Evolutionary conservation across 2,888 invertebrate genomes (phyloP).

Genomic region (Fragum whitleyi): DNA sequence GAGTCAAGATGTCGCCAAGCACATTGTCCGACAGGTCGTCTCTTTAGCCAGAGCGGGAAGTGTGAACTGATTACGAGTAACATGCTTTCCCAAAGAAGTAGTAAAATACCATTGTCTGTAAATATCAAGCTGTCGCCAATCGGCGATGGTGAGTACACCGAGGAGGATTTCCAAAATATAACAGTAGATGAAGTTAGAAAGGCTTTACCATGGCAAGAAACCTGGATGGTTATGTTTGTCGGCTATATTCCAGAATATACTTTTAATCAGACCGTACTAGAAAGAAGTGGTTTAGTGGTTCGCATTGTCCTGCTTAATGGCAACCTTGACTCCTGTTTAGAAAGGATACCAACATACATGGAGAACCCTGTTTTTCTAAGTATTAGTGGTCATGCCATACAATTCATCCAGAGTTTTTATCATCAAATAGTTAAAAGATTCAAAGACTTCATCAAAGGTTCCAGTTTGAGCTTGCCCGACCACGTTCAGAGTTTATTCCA

Average conservation of each 20-base stretch:
- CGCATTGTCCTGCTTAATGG: not conserved
- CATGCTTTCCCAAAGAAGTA: not conserved
- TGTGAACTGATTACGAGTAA: not conserved
- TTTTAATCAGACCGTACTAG: not conserved
- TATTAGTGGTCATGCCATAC: not conserved
- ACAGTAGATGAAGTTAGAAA: not conserved
- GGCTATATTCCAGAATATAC: not conserved
- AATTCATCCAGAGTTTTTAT: not conserved
- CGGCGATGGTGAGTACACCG: not conserved
- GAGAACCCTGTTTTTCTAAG: not conserved
- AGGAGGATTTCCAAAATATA: not conserved
- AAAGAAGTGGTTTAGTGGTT: not conserved
- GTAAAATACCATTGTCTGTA: not conserved
- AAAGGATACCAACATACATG: not conserved
- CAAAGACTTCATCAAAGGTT: not conserved
- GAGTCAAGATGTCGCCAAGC: not conserved
- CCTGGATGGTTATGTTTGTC: not conserved
- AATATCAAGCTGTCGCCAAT: not conserved
- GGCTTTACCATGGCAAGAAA: not conserved
- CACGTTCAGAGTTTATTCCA: no score
- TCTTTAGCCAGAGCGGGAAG: not conserved
- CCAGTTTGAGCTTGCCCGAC: no score
- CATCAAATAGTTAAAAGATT: not conserved
- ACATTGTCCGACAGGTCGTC: not conserved
- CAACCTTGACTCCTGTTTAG: not conserved